Percentiles rank a stretch among this genome's conserved stretches.
Conservation (phyloP, 2,797 vertebrate genomes). For the Pyrocephalus nanus region DNA sequence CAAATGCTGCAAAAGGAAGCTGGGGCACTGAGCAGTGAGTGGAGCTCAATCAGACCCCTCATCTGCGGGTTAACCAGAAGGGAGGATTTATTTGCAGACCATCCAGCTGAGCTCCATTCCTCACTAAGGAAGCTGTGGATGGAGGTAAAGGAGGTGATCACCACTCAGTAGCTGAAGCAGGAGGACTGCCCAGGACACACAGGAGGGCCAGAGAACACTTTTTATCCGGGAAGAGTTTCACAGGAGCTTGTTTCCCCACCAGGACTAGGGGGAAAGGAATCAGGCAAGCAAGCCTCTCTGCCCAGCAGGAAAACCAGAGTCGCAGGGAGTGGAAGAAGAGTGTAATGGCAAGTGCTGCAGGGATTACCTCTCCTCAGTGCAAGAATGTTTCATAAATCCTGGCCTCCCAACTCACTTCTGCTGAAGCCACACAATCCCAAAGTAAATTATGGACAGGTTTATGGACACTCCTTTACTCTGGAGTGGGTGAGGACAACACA, state of each 20-base stretch:
- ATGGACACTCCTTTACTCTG: background rate
- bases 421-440: background rate
- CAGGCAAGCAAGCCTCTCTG: background rate
- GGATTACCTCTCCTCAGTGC: fast-evolving
- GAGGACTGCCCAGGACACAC: background rate
- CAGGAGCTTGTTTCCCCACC: background rate
- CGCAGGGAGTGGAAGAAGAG: fast-evolving
- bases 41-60: background rate
- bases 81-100: background rate
- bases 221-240: background rate
- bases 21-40: background rate
- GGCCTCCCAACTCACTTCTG: background rate
- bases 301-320: background rate
- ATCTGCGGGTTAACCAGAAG: background rate
- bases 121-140: background rate
- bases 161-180: fast-evolving
- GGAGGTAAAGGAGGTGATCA: fast-evolving
- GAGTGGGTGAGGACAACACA: background rate
- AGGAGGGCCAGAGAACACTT: background rate
- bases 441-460: background rate
- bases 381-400: background rate
- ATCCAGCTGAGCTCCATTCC: background rate
- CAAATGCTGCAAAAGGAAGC: background rate
- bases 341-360: background rate
- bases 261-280: background rate